Base-by-base conservation (phyloP, 2,113 vertebrate species). In the Promerops cafer region DNA sequence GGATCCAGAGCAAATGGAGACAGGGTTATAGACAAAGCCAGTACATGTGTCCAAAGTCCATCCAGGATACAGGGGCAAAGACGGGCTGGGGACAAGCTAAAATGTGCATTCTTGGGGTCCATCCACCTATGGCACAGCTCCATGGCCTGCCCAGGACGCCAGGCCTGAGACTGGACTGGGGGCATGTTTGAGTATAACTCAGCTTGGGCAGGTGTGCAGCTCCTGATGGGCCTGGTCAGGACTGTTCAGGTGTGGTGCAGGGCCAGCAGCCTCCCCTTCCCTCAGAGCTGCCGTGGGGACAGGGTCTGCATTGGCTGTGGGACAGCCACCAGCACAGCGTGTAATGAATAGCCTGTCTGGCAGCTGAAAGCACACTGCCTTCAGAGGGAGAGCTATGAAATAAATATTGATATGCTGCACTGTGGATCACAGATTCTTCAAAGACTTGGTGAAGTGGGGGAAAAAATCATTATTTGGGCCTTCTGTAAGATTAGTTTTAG, bases 341-440 rank as follows among this genome's bases (percentile, higher is more conserved):
- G 37, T 45, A 54, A 78, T 85, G 91, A 95, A 39, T 11, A 94
- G 33, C 82, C 80, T 83, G 57, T 53, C 35, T 83, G 95, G 63
- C 28, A 93, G 86, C 81, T 94, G 86, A 96, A 94, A 96, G 90
- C 90, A 60, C 94, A 75, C 65, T 90, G 68, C 74, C 76, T 97
- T 76, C 93, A 68, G 75, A 47, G 50, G 21, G 78, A 97, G 93
- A 97, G 86, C 74, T 31, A 5, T 22, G 54, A 68, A 71, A 54
- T 47, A 72, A 68, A 68, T 66, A 49, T 7, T 69, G 52, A 17
- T 70, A 5, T 54, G 16, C 50, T 72, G n/a, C 33, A 15, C 16
- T 3, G 1, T 61, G 54, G 45, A 13, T 64, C 72, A 42, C 37
- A 64, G 53, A 39, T 77, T 35, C 30, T 61, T 84, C 60, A 42